A percentile compares a stretch with the other conserved stretches of the same genome.
Evolutionary conservation across 2,797 vertebrate genomes (phyloP).

Genomic region (Adrianichthys oophorus): DNA sequence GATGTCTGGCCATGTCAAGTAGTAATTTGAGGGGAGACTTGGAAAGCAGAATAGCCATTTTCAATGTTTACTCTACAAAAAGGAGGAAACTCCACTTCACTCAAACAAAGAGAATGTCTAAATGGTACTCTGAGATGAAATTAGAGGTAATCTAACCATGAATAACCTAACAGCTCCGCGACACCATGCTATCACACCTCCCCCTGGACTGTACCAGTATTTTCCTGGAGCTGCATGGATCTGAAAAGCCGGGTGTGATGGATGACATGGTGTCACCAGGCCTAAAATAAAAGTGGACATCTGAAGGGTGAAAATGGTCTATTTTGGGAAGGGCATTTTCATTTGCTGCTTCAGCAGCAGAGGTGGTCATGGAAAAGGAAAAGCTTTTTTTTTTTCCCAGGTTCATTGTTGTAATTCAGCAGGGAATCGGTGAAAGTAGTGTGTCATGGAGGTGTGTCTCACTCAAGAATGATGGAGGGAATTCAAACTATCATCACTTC

Average conservation of each 20-base stretch:
- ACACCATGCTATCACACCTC: slow-evolving; percentile 55
- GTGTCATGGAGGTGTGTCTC: slow-evolving; percentile 68
- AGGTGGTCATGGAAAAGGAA: slow-evolving; percentile 71
- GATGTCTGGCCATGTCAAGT: slow-evolving; percentile 65
- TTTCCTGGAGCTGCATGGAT: slow-evolving; percentile 64
- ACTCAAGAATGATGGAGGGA: slow-evolving; percentile 62
- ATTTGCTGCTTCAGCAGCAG: slow-evolving; percentile 70
- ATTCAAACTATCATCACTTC: slow-evolving; percentile 59
- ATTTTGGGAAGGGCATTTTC: slow-evolving; percentile 80
- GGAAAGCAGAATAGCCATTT: slow-evolving; percentile 66
- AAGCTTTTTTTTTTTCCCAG: slow-evolving; percentile 25
- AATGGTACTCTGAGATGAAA: slow-evolving; percentile 68
- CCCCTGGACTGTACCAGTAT: slow-evolving; percentile 50
- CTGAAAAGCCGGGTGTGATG: slow-evolving; percentile 71
- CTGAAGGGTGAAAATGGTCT: slow-evolving; percentile 79
- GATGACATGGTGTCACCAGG: slow-evolving; percentile 69
- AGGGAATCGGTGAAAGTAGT: slow-evolving; percentile 58
- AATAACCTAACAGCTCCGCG: slow-evolving; percentile 44
- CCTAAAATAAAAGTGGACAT: slow-evolving; percentile 80
- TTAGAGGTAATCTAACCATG: slow-evolving; percentile 67
- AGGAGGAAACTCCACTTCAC: slow-evolving; percentile 69
- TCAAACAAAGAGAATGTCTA: slow-evolving; percentile 67
- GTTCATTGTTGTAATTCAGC: slow-evolving; percentile 76
- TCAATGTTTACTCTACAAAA: slow-evolving; percentile 68
- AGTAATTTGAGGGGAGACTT: slow-evolving; percentile 70